Percentiles rank a stretch among this genome's conserved stretches.
phyloP scores from a whole-genome alignment of 35 echinoderm and acorn worm genomes.

The Patiria miniata region DNA sequence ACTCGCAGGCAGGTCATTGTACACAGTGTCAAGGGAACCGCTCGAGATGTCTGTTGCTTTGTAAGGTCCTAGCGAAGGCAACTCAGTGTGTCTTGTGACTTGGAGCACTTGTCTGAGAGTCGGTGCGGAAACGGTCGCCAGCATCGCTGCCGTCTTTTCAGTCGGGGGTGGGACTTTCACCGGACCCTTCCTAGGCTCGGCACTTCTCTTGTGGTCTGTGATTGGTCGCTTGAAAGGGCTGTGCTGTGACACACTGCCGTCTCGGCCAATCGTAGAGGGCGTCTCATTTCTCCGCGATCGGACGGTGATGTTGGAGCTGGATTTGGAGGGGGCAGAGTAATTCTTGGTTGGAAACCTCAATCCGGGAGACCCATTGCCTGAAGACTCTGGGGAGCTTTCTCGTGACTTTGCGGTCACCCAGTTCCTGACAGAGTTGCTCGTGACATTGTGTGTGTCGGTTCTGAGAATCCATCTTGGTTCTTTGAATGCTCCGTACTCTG shows the following conservation, averaged over 20 bases:
- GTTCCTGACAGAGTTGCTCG: not conserved
- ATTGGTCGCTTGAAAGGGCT: not conserved
- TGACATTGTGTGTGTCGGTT: not conserved
- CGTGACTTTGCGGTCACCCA: not conserved
- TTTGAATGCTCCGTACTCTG: not conserved
- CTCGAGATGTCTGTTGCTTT: slow-evolving; percentile 11
- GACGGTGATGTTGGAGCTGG: not conserved
- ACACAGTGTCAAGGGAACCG: slow-evolving; percentile 13
- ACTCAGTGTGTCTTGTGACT: not conserved
- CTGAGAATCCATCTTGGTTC: not conserved
- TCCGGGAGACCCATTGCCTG: not conserved
- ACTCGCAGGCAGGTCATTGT: slow-evolving; percentile 32
- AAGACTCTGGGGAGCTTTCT: slow-evolving; percentile 12
- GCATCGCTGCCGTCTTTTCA: not conserved
- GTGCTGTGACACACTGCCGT: not conserved
- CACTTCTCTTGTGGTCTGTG: not conserved
- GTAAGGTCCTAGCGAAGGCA: slow-evolving; percentile 3
- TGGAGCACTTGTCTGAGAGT: not conserved
- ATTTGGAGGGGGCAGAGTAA: not conserved
- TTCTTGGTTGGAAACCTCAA: not conserved
- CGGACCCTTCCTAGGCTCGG: not conserved
- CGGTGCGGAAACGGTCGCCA: no score
- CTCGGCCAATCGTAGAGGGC: not conserved
- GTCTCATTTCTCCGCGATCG: not conserved
- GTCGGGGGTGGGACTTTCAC: not conserved